Conservation (phyloP, 2,888 invertebrate species). For the Xylota sylvarum region DNA sequence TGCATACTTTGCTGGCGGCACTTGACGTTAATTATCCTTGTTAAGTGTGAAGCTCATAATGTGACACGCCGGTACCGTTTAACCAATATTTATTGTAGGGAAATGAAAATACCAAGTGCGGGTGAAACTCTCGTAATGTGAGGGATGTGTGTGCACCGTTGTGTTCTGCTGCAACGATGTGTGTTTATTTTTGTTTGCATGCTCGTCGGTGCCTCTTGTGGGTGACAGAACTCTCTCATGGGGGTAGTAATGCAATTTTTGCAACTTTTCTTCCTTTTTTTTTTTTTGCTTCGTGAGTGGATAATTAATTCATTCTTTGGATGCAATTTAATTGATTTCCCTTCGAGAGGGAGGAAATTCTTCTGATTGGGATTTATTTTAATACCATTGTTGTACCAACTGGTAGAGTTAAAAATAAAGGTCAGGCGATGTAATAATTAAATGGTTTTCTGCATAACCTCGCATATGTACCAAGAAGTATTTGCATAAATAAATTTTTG, state of each 20-base stretch:
- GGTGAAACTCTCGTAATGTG: constrained; percentile 44
- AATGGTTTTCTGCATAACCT: neutral
- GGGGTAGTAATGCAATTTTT: constrained; percentile 15
- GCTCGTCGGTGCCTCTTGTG: constrained; percentile 15
- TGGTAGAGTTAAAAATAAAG: constrained; percentile 3
- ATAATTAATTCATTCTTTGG: constrained; percentile 56
- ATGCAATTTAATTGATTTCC: constrained; percentile 49
- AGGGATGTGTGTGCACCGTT: constrained; percentile 29
- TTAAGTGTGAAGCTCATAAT: constrained; percentile 76
- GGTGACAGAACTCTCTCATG: neutral
- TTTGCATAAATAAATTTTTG: neutral
- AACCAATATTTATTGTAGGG: constrained; percentile 73
- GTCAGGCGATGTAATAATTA: constrained; percentile 7
- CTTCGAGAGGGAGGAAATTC: neutral
- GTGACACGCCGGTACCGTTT: constrained; percentile 74
- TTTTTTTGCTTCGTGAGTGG: constrained; percentile 14
- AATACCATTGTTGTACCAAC: constrained; percentile 4
- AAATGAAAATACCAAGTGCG: constrained; percentile 72
- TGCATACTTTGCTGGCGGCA: constrained; percentile 71
- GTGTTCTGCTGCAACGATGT: constrained; percentile 34
- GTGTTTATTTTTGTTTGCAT: constrained; percentile 64
- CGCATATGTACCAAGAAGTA: neutral
- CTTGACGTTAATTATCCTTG: constrained; percentile 74
- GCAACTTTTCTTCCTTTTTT: constrained; percentile 3
- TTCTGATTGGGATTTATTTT: constrained; percentile 41